These are phyloP conservation scores for Enteromius trimaculatus DNA, from an alignment of 2,797 vertebrate genomes.

Conservation along the genomic window DNA sequence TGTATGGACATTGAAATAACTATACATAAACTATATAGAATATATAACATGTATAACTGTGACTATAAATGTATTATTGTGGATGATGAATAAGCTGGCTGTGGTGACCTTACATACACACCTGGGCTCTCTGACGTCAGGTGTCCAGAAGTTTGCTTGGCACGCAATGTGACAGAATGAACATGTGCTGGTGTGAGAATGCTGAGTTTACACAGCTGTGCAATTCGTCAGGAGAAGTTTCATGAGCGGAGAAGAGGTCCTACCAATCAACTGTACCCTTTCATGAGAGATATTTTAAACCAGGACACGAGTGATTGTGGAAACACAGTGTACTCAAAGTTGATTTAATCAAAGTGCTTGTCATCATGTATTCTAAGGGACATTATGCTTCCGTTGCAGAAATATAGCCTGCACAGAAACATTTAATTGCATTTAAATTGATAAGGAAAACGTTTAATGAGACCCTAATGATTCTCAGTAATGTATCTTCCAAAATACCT, in stretches of 20 bases:
- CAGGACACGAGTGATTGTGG: slow-evolving; percentile 6
- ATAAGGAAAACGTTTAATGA: background rate
- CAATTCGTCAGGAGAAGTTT: background rate
- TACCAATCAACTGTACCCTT: slow-evolving; percentile 1
- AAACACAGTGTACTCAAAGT: slow-evolving; percentile 17
- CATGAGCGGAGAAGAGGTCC: slow-evolving; percentile 5
- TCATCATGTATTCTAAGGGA: slow-evolving; percentile 21
- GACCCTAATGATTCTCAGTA: background rate
- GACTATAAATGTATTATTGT: background rate
- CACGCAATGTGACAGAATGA: slow-evolving; percentile 5
- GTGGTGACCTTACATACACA: slow-evolving; percentile 18
- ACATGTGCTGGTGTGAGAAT: slow-evolving; percentile 10
- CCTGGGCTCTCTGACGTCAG: slow-evolving; percentile 15
- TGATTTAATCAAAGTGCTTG: slow-evolving; percentile 15
- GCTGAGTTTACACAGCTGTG: slow-evolving; percentile 47
- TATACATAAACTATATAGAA: background rate
- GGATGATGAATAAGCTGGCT: background rate
- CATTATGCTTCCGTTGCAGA: background rate
- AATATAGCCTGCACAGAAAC: background rate
- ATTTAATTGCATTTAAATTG: background rate
- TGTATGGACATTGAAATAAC: background rate
- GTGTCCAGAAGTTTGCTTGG: background rate
- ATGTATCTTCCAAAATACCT: background rate
- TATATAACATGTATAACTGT: background rate
- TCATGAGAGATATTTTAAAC: slow-evolving; percentile 14